Conservation (phyloP, 2,888 invertebrate genomes). For the Leptopilina myrica region DNA sequence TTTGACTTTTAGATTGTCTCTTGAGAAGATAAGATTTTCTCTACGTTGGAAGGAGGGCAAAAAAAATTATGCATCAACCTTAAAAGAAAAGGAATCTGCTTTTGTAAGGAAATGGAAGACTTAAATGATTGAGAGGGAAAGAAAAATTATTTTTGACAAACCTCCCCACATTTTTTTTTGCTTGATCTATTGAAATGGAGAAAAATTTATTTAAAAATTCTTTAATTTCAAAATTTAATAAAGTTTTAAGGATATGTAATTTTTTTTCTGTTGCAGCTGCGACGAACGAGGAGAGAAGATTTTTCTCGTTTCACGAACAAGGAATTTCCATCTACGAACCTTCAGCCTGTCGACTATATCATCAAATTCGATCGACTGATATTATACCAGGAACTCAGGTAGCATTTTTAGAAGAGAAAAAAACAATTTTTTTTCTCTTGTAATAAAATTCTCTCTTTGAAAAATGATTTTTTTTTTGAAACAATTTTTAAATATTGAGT, state of each 20-base stretch:
- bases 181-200: too few species aligned
- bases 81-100: too few species aligned
- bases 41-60: too few species aligned
- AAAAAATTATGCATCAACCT: too few species aligned
- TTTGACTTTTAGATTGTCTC: too few species aligned
- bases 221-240: conserved; percentile 38
- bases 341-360: conserved; percentile 83
- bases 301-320: conserved; percentile 87
- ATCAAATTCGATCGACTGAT: conserved; percentile 84
- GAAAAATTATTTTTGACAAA: too few species aligned
- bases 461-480: background rate
- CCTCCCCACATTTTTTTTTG: too few species aligned
- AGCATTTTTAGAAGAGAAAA: background rate
- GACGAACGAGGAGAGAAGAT: conserved; percentile 81
- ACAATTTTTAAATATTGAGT: too few species aligned
- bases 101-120: too few species aligned
- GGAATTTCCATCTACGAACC: conserved; percentile 87
- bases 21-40: too few species aligned
- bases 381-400: conserved; percentile 85
- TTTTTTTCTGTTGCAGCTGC: conserved; percentile 75
- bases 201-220: conserved; percentile 26
- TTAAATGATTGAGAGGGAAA: too few species aligned
- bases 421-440: background rate
- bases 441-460: too few species aligned
- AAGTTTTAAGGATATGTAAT: background rate